Base-by-base conservation (phyloP, 2,113 vertebrate species). In the Nothoprocta perdicaria region DNA sequence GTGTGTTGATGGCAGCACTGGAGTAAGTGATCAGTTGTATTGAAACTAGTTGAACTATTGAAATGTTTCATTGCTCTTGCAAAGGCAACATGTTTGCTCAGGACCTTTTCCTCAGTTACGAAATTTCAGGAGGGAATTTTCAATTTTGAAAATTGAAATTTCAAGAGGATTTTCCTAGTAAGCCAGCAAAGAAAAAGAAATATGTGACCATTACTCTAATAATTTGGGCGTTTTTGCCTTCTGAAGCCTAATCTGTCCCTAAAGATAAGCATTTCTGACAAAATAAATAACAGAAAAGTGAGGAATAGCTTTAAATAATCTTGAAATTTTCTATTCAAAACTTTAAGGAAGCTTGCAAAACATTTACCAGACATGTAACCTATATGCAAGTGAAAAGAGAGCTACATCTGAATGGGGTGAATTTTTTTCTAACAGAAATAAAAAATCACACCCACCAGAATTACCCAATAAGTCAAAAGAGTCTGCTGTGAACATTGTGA, bases 141-240 rank as follows among this genome's bases (percentile, higher is more conserved):
- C 41, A 43, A 43, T 43, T 43, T 43, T 43, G 41, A 43, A 43
- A 43, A 43, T 21, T 0, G 0, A 48, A 52, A 41, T 55, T 96
- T 62, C 61, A 79, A 57, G 35, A 63, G 40, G 46, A 72, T 50
- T 86, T 76, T 84, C 53, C 11, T 18, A 67, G 67, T 45, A 62
- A 26, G 68, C 46, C 22, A 80, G 67, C 33, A 80, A 86, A 89
- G 17, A 9, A 94, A 82, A 24, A 74, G 50, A 95, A 91, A 88
- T 40, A 52, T 45, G 19, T 12, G 11, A 60, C 79, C 16, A 29
- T 65, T 89, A 66, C 29, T 29, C 7, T 43, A 63, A 80, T 50
- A 6, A 83, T 38, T 65, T 43, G 80, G 6, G 41, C 23, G 48
- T 38, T 18, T 24, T 78, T 84, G 21, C 13, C 92, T 66, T 80